Base-by-base conservation (phyloP, 2,113 vertebrate species). In the Lepus americanus region DNA sequence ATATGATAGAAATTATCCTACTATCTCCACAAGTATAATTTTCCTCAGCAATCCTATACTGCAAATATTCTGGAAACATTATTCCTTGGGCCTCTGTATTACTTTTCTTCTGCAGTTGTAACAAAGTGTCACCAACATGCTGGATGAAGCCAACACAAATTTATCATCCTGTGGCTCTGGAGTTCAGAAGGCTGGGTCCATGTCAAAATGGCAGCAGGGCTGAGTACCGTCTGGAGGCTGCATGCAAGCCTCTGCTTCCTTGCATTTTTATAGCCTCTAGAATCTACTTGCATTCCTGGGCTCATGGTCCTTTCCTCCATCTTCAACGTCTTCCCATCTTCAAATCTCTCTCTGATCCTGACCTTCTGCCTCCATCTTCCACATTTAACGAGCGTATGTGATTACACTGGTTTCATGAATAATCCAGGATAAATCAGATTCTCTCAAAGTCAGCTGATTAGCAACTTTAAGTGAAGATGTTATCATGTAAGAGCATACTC, bases 1-100 rank as follows among this genome's bases (percentile, higher is more conserved):
- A 88, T 81, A 72, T 67, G 69, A 86, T 39, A 96, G 44, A 92
- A 36, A 89, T 78, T 73, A 67, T 76, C 53, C 53, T 73, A 33
- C 81, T 59, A 82, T 63, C 69, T 63, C 49, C 27, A 53, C 33
- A 80, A 84, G 23, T 61, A 82, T 77, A 85, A 85, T 82, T 59
- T 78, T 11, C 10, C n/a, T 10, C 14, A 77, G 39, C 29, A 94
- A 67, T 78, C 16, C 9, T 70, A 1, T 74, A 44, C 31, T 79
- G 51, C 67, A 91, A 78, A 64, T 78, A 27, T 78, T 89, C 79
- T 94, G 69, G 55, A 64, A 79, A 36, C 74, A 61, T 72, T 66
- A 86, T 13, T 12, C 44, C 22, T 53, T 82, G 77, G 53, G n/a
- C 27, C 23, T 73, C 29, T 66, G 25, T 49, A 22, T 89, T 66